phyloP scores from a whole-genome alignment of 2,888 invertebrate species.

The Cantharis rufa region DNA sequence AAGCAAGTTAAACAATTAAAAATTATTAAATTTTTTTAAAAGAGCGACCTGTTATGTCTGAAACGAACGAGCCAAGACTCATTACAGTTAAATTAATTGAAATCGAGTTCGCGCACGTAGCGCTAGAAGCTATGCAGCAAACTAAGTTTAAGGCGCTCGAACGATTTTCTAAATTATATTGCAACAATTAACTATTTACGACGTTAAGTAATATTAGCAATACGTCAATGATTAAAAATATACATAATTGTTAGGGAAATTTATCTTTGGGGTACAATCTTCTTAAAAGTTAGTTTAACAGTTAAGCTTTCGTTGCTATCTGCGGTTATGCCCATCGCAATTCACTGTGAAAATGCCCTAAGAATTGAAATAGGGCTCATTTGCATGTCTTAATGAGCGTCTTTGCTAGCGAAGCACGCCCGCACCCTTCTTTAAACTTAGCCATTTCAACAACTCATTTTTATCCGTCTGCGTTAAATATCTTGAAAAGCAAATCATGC shows the following conservation, averaged over 20 bases:
- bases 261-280: neutral
- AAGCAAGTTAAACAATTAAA: neutral
- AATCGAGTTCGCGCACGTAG: conserved; percentile 35
- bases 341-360: conserved; percentile 53
- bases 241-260: neutral
- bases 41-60: neutral
- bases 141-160: conserved; percentile 29
- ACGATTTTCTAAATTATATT: conserved; percentile 28
- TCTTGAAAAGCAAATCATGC: conserved; percentile 42
- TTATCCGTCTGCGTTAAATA: conserved; percentile 46
- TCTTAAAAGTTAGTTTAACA: conserved; percentile 21
- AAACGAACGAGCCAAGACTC: conserved; percentile 25
- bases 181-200: conserved; percentile 30
- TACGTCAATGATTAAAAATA: neutral
- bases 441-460: conserved; percentile 49
- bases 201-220: neutral
- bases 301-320: conserved; percentile 37
- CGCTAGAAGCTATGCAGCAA: conserved; percentile 27
- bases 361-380: conserved; percentile 55
- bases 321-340: conserved; percentile 43
- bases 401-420: conserved; percentile 51
- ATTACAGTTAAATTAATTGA: conserved; percentile 38
- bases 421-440: conserved; percentile 43
- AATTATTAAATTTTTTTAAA: neutral
- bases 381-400: conserved; percentile 56